phyloP scores from a whole-genome alignment of 35 echinoderm and acorn worm species.

The Lytechinus pictus region DNA sequence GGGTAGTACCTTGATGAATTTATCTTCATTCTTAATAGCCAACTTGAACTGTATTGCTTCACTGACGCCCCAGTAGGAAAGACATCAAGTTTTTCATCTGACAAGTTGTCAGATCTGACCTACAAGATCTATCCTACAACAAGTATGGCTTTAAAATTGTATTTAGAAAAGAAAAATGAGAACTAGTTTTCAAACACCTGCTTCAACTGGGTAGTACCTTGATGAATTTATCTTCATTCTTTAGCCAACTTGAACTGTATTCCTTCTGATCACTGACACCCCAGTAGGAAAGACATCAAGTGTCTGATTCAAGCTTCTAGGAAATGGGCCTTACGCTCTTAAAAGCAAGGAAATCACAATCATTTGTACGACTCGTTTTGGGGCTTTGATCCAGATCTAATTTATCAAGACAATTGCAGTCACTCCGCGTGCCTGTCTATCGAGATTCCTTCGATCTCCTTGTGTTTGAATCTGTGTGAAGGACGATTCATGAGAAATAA shows the following conservation, averaged over 20 bases:
- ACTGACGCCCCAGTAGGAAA: neutral
- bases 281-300: neutral
- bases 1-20: neutral
- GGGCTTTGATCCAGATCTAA: neutral
- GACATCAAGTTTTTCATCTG: too few species aligned
- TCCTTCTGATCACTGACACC: neutral
- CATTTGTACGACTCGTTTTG: neutral
- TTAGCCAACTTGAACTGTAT: neutral
- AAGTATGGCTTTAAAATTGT: too few species aligned
- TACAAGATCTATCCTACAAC: too few species aligned
- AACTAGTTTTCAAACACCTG: neutral
- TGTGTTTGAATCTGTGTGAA: neutral
- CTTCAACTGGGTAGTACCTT: neutral
- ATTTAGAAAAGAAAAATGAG: too few species aligned
- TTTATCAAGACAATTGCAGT: neutral
- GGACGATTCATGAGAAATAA: constrained; percentile 2
- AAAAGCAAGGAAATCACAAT: neutral
- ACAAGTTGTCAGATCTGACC: too few species aligned
- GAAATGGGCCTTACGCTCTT: too few species aligned
- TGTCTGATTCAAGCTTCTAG: too few species aligned
- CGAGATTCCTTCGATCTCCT: neutral
- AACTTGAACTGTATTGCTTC: neutral
- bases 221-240: neutral
- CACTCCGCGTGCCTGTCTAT: neutral
- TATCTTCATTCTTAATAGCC: neutral